Percentiles rank a stretch among this genome's conserved stretches.
phyloP scores from a whole-genome alignment of 2,888 invertebrate species.

The Nezara viridula region DNA sequence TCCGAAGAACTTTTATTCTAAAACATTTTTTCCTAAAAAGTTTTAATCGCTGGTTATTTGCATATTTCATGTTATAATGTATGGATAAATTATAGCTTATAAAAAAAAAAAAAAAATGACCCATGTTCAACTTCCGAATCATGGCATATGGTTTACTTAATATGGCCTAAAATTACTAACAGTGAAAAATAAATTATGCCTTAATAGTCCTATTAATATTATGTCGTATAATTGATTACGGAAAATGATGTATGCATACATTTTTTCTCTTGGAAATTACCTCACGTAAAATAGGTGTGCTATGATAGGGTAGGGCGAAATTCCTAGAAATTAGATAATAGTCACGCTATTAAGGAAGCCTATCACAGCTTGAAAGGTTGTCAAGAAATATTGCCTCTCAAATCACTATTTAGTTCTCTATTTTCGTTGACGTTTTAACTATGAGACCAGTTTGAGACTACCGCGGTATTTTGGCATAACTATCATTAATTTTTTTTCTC shows the following conservation, averaged over 20 bases:
- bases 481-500: neutral
- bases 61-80: too few relatives aligned
- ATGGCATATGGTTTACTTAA: too few relatives aligned
- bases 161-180: too few relatives aligned
- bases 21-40: too few relatives aligned
- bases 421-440: neutral
- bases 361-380: neutral
- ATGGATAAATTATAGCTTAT: too few relatives aligned
- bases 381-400: neutral
- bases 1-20: too few relatives aligned
- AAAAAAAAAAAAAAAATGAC: too few relatives aligned
- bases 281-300: neutral
- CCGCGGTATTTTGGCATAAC: conserved; percentile 19
- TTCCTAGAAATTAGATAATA: neutral
- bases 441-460: neutral
- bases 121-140: too few relatives aligned
- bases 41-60: too few relatives aligned
- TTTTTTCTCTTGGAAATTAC: neutral
- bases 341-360: neutral
- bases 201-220: too few relatives aligned
- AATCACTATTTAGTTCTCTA: neutral
- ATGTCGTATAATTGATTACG: too few relatives aligned
- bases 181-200: too few relatives aligned
- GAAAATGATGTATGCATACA: neutral
- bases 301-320: neutral